These are phyloP conservation scores for Eueremaeus valkanovi DNA, from an alignment of 2,888 invertebrate genomes.

Conservation along the genomic window DNA sequence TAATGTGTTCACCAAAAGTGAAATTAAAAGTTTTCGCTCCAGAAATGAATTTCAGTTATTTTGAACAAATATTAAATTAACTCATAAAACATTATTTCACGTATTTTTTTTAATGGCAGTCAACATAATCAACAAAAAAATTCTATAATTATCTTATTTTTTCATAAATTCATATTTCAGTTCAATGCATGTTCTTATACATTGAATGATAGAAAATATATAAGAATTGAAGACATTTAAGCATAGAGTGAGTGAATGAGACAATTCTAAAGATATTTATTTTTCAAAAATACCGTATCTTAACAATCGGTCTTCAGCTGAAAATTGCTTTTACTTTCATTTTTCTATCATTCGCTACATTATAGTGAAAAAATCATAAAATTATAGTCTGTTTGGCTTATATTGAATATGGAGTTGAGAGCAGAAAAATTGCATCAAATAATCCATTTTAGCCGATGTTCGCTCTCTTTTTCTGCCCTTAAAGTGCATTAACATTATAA, in stretches of 20 bases:
- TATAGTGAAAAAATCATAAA: background rate
- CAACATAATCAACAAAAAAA: background rate
- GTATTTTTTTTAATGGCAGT: background rate
- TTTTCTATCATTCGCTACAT: background rate
- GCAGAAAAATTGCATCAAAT: background rate
- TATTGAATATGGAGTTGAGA: background rate
- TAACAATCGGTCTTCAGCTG: background rate
- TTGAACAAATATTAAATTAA: background rate
- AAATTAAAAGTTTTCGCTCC: too few relatives aligned
- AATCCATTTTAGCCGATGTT: background rate
- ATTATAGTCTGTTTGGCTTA: background rate
- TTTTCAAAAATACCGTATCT: background rate
- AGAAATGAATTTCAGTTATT: too few relatives aligned
- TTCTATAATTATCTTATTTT: background rate
- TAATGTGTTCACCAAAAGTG: too few relatives aligned
- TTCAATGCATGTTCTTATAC: background rate
- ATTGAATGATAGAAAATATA: background rate
- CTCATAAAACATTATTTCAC: background rate
- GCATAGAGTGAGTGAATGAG: background rate
- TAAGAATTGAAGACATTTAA: background rate
- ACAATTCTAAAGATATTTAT: background rate
- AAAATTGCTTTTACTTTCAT: background rate
- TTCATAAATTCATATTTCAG: background rate
- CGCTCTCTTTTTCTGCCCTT: background rate
- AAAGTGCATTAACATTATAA: conserved; percentile 19